A percentile compares a stretch with the other conserved stretches of the same genome.
These are phyloP conservation scores for Plecturocebus donacophilus DNA, from an alignment of 2,113 vertebrate species.

Conservation along the genomic window DNA sequence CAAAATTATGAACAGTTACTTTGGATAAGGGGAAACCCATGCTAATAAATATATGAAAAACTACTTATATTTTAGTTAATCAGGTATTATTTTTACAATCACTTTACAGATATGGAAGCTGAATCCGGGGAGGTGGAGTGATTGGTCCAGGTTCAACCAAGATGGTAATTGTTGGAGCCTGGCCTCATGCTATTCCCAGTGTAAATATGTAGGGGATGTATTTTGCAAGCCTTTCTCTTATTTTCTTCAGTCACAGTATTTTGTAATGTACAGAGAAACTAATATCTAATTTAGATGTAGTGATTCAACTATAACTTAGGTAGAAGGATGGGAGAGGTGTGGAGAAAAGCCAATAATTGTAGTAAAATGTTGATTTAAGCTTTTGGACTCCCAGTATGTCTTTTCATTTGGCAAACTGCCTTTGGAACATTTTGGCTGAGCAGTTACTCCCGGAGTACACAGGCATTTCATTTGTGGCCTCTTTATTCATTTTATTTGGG, in stretches of 20 bases:
- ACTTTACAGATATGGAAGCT: not conserved
- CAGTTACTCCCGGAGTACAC: constrained; percentile 25
- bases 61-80: not conserved
- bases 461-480: constrained; percentile 50
- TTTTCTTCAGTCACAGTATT: constrained; percentile 8
- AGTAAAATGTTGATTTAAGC: constrained; percentile 50
- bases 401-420: constrained; percentile 57
- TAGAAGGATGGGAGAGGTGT: constrained; percentile 9
- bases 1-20: not conserved
- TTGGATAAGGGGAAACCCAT: not conserved
- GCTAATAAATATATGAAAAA: not conserved
- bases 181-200: not conserved
- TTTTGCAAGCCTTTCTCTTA: not conserved
- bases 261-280: constrained; percentile 23
- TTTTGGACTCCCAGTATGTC: constrained; percentile 34
- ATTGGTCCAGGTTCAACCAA: not conserved
- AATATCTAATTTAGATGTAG: constrained; percentile 40
- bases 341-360: constrained; percentile 52
- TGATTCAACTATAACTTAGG: constrained; percentile 35
- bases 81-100: not conserved
- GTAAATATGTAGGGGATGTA: not conserved
- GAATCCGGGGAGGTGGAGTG: not conserved
- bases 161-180: not conserved
- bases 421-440: constrained; percentile 44
- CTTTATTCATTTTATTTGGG: constrained; percentile 43